A percentile compares a stretch with the other conserved stretches of the same genome.
These are phyloP conservation scores for Perizoma affinitatum DNA, from an alignment of 2,888 invertebrate genomes.

Conservation along the genomic window DNA sequence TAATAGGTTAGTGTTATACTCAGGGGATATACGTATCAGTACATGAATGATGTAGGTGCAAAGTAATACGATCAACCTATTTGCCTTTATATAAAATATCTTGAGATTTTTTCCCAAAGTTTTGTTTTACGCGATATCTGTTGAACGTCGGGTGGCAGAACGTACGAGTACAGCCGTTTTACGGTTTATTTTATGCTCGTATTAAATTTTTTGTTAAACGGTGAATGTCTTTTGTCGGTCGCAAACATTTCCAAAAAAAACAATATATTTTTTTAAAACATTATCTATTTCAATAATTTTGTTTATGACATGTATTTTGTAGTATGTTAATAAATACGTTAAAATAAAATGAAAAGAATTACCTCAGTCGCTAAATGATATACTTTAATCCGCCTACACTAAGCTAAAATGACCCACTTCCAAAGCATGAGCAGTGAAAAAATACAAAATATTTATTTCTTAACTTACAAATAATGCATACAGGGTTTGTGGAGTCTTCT, in stretches of 20 bases:
- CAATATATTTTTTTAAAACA: too few relatives aligned
- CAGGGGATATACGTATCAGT: constrained; percentile 7
- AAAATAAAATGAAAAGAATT: too few relatives aligned
- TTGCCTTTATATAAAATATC: constrained; percentile 34
- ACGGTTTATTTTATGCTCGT: constrained; percentile 32
- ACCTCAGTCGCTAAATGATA: too few relatives aligned
- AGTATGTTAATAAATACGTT: too few relatives aligned
- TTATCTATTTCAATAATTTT: too few relatives aligned
- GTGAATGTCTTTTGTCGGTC: constrained; percentile 20
- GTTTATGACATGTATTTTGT: too few relatives aligned
- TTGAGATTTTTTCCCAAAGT: constrained; percentile 37
- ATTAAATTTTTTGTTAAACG: constrained; percentile 38
- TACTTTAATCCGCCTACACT: too few relatives aligned
- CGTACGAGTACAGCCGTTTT: constrained; percentile 33
- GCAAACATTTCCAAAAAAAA: constrained; percentile 18
- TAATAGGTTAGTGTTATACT: constrained; percentile 1
- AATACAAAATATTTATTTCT: too few relatives aligned
- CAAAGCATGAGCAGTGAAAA: too few relatives aligned
- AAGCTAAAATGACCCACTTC: too few relatives aligned
- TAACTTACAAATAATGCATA: too few relatives aligned
- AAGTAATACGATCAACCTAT: constrained; percentile 22
- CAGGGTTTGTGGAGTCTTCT: too few relatives aligned
- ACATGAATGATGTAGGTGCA: constrained; percentile 26
- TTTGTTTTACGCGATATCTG: constrained; percentile 47
- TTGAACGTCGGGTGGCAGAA: constrained; percentile 41